A percentile compares a stretch with the other conserved stretches of the same genome.
phyloP scores from a whole-genome alignment of 1,140 invertebrate species.

The Drosophila oshimai region DNA sequence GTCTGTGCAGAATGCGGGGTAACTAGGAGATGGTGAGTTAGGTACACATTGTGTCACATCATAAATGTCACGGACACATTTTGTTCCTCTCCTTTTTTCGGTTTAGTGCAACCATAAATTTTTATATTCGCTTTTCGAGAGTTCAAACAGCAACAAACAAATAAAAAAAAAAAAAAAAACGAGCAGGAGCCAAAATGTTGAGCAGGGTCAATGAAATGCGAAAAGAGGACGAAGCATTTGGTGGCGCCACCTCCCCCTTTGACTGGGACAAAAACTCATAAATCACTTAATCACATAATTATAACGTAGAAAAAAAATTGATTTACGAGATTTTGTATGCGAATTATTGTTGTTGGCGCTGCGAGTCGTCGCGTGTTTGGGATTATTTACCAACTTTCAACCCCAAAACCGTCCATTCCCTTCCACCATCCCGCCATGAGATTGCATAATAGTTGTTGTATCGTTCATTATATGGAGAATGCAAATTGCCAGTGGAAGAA shows the following conservation, averaged over 20 bases:
- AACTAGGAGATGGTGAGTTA: constrained; percentile 16
- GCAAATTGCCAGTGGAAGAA: constrained; percentile 20
- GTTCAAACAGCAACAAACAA: constrained; percentile 68
- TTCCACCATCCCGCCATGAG: constrained; percentile 14
- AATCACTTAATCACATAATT: constrained; percentile 81
- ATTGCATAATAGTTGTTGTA: constrained; percentile 40
- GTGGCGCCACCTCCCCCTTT: constrained; percentile 7
- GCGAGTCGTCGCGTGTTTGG: constrained; percentile 64
- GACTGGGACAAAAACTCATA: constrained; percentile 52
- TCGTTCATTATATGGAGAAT: constrained; percentile 29
- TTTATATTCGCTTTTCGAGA: constrained; percentile 53
- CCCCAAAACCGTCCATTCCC: constrained; percentile 1
- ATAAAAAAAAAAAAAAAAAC: constrained; percentile 29
- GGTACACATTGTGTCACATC: constrained; percentile 70
- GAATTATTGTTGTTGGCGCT: constrained; percentile 50
- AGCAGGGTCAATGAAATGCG: constrained; percentile 59
- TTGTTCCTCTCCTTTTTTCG: constrained; percentile 16
- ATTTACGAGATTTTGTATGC: constrained; percentile 76
- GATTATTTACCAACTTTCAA: constrained; percentile 68
- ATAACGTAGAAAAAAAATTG: constrained; percentile 79
- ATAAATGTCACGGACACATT: constrained; percentile 79
- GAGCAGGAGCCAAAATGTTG: constrained; percentile 32
- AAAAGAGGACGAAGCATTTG: neutral
- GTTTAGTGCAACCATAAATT: constrained; percentile 67
- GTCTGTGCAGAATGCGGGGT: neutral